Base-by-base conservation (phyloP, 2,888 invertebrate species). In the Acanthopleura granulata region DNA sequence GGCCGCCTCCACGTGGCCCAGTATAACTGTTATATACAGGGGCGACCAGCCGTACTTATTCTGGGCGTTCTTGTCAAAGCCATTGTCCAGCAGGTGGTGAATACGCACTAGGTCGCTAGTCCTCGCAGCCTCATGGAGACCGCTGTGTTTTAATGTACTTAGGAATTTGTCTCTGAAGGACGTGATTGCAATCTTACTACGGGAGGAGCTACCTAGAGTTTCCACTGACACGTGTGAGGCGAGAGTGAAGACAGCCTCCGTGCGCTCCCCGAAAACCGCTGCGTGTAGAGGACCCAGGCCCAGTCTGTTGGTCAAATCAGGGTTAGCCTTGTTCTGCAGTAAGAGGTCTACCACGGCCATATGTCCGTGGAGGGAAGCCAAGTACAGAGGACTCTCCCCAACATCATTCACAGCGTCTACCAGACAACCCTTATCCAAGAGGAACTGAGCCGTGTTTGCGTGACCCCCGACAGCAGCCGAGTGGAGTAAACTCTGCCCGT, bases 1-100 rank as follows among this genome's bases (percentile, higher is more conserved):
- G 4, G 29, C 66, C 16, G 66, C 66, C 16, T 66, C 66, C 1
- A 27, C 29, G 29, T 66, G 22, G 66, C 66, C 66, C 3, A 66
- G 66, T 25, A 66, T 27, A 6, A 27, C 66, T 3, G 22, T 66
- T 27, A 66, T 66, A 14, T 27, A 66, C 4, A 66, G 29, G 12
- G 66, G 66, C 16, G 66, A 22, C 66, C 66, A 66, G 16, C 66
- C 66, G 25, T 27, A 27, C 25, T 66, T 66, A 25, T 27, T 66
- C 66, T 66, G 66, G 3, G 16, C 66, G 29, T 66, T 66, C 29
- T 66, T 66, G 27, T 66, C 29, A 27, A 27, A 66, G 16, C 66
- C 66, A 25, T 66, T 66, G 25, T 66, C 66, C 29, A 66, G 29
- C 29, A 66, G 25, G 29, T 66, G 66, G 25, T 66, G 66, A 25